Conservation (phyloP, 2,888 invertebrate genomes). For the Ceraclea dissimilis region DNA sequence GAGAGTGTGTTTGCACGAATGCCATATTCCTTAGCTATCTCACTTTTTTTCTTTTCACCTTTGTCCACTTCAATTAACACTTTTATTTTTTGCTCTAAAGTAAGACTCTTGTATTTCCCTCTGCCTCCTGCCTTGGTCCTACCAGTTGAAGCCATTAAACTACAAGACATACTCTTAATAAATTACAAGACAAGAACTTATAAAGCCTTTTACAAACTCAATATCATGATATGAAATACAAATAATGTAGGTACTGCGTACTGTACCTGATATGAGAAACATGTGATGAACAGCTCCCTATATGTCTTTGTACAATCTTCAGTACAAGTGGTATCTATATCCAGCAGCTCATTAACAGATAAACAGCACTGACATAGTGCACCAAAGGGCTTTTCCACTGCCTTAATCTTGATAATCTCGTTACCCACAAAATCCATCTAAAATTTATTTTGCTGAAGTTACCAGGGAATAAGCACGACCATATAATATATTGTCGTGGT, state of each 20-base stretch:
- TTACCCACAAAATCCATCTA: too few species aligned
- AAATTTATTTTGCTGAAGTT: too few species aligned
- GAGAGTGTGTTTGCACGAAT: neutral
- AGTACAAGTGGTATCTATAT: neutral
- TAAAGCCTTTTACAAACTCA: neutral
- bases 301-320: neutral
- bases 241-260: too few species aligned
- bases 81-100: conserved; percentile 3
- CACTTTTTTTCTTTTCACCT: conserved; percentile 4
- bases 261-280: conserved; percentile 8
- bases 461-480: too few species aligned
- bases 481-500: too few species aligned
- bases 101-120: conserved; percentile 3
- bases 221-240: neutral
- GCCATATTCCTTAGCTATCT: conserved; percentile 5
- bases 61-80: conserved; percentile 4
- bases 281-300: neutral
- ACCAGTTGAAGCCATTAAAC: too few species aligned
- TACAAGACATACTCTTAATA: too few species aligned
- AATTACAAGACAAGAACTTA: neutral
- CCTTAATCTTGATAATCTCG: too few species aligned
- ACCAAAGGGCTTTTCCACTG: too few species aligned
- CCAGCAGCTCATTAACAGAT: neutral
- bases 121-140: neutral
- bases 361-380: conserved; percentile 10